These are phyloP conservation scores for Amphiduros pacificus DNA, from an alignment of 2,888 invertebrate species.

Conservation along the genomic window DNA sequence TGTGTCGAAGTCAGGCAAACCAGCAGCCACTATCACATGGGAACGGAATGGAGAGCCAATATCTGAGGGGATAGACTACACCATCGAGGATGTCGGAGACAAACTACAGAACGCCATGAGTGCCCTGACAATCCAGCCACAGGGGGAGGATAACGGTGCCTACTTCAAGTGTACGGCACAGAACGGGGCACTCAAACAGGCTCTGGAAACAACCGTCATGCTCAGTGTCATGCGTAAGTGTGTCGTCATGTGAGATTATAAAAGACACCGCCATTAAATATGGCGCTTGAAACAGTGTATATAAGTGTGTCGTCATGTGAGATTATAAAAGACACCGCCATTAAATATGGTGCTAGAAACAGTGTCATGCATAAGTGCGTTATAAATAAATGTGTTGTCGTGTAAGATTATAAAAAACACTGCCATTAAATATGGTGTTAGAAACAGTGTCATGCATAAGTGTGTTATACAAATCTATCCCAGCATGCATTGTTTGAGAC, in stretches of 20 bases:
- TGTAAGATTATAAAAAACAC: too few relatives aligned
- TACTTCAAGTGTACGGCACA: constrained; percentile 90
- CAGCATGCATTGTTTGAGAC: too few relatives aligned
- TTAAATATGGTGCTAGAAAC: too few relatives aligned
- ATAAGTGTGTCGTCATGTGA: too few relatives aligned
- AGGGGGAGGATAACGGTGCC: constrained; percentile 89
- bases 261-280: background rate
- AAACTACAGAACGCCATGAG: constrained; percentile 61
- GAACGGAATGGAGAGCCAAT: constrained; percentile 90
- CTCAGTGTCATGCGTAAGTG: constrained; percentile 60
- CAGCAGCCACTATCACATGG: constrained; percentile 75
- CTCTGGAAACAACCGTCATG: constrained; percentile 81
- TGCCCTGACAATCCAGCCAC: constrained; percentile 84
- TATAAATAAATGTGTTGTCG: too few relatives aligned
- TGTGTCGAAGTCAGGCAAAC: constrained; percentile 90
- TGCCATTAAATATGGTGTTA: too few relatives aligned
- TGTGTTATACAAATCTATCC: too few relatives aligned
- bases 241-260: too few relatives aligned
- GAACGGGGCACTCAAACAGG: constrained; percentile 82
- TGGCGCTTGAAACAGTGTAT: too few relatives aligned
- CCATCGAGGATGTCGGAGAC: constrained; percentile 29
- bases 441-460: too few relatives aligned
- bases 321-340: too few relatives aligned
- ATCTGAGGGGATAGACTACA: constrained; percentile 70
- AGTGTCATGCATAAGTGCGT: too few relatives aligned